Base-by-base conservation (phyloP, 1,140 invertebrate species). In the Achroia grisella region DNA sequence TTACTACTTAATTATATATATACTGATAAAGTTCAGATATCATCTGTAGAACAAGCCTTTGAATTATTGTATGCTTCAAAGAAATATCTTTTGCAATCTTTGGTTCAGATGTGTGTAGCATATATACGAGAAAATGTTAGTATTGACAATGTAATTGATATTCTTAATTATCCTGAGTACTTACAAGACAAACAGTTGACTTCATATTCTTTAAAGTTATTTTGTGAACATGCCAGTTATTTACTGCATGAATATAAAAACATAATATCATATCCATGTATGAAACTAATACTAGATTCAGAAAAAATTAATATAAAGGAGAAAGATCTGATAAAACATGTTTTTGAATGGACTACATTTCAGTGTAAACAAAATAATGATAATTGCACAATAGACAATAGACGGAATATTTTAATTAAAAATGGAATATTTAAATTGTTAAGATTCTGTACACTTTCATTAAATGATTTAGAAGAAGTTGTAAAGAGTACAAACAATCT, bases 1-100 rank as follows among this genome's bases (percentile, higher is more conserved):
- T 67, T 87, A 31, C 64, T 89, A 42, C 55, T 89, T 2, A 84
- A 88, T 61, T 89, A 85, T 61, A 83, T 89, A 58, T 89, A 89
- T 51, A 88, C 86, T 11, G 86, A 88, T 43, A 81, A 71, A 60
- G 79, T 89, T 31, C 63, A 71, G 14, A 78, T 89, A 44, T 58
- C 65, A 14, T 80, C 75, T 14, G 70, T 89, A 48, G 72, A 81
- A 47, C 84, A 88, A 68, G 87, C 88, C 6, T 89, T 87, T 85
- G 79, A 84, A 55, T 59, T 89, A 42, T 59, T 89, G 37, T 89
- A 89, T 80, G 81, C 86, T 6, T 84, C 87, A 27, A 86, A 86
- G 47, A 89, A 89, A 77, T 89, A 89, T 68, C 66, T 89, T 46
- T 45, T 89, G 23, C 78, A 87, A 40, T 69, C 85, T 65, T 75